phyloP scores from a whole-genome alignment of 1,140 invertebrate genomes.

The Drosophila eugracilis region DNA sequence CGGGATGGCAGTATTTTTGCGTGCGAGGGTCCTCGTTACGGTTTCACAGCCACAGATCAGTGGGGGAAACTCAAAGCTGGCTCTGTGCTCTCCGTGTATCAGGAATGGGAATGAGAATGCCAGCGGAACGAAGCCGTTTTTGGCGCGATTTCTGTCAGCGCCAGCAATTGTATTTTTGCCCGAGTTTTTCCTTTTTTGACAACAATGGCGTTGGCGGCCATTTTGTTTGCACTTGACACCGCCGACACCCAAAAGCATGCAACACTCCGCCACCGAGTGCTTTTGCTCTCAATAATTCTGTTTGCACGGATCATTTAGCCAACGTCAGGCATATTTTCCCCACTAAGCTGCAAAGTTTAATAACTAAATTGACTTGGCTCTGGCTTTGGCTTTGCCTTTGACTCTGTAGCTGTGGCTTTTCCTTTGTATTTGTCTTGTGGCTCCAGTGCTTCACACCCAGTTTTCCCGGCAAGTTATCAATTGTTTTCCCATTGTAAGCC shows the following conservation, averaged over 20 bases:
- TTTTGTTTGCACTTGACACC: slow-evolving; percentile 77
- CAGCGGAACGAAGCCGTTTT: slow-evolving; percentile 26
- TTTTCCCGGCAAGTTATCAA: neutral
- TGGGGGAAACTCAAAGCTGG: no score
- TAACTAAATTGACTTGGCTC: slow-evolving; percentile 38
- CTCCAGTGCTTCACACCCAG: slow-evolving; percentile 9
- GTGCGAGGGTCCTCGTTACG: slow-evolving; percentile 10
- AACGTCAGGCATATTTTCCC: neutral
- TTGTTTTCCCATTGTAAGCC: slow-evolving; percentile 29
- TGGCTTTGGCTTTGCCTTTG: slow-evolving; percentile 13
- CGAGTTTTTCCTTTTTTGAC: slow-evolving; percentile 34
- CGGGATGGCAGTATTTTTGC: slow-evolving; percentile 22
- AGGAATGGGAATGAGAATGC: neutral
- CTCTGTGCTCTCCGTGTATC: neutral
- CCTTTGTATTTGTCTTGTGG: slow-evolving; percentile 38
- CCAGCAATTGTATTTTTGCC: slow-evolving; percentile 35
- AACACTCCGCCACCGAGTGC: slow-evolving; percentile 32
- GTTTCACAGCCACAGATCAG: neutral
- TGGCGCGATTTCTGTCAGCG: slow-evolving; percentile 59
- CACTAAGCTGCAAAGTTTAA: slow-evolving; percentile 41
- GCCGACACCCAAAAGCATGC: slow-evolving; percentile 33
- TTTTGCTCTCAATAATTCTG: slow-evolving; percentile 46
- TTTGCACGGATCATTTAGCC: slow-evolving; percentile 44
- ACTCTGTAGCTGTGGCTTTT: slow-evolving; percentile 19
- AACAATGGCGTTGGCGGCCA: slow-evolving; percentile 61